These are phyloP conservation scores for Pachypsylla venusta DNA, from an alignment of 1,140 invertebrate genomes.

Conservation along the genomic window DNA sequence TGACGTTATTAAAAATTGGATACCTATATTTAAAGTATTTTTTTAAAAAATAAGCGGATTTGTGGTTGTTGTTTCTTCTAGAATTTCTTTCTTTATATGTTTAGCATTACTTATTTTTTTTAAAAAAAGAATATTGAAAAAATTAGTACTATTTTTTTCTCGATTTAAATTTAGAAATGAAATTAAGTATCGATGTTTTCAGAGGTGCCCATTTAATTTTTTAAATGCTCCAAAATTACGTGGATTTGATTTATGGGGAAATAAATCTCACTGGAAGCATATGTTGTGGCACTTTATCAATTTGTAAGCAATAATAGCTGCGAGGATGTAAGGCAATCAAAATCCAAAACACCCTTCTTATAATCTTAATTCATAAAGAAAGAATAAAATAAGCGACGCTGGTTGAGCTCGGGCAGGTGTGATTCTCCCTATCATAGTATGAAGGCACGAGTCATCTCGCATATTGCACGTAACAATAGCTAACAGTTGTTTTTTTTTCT, in stretches of 20 bases:
- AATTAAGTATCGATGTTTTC: too few species aligned
- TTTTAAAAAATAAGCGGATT: too few species aligned
- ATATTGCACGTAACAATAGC: constrained; percentile 22
- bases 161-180: too few species aligned
- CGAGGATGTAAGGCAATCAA: constrained; percentile 5
- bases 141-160: too few species aligned
- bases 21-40: too few species aligned
- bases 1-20: too few species aligned
- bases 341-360: not conserved
- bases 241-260: not conserved
- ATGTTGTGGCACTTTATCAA: constrained; percentile 2
- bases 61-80: too few species aligned
- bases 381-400: not conserved
- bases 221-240: too few species aligned
- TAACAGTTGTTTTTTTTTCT: constrained; percentile 26
- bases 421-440: constrained; percentile 13
- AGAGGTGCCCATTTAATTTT: too few species aligned
- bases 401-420: constrained; percentile 17
- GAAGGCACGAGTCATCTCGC: constrained; percentile 17
- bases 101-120: too few species aligned
- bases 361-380: constrained; percentile 4
- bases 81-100: too few species aligned
- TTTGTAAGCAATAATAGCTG: constrained; percentile 3
- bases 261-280: not conserved
- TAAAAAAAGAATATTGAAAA: too few species aligned